Percentiles rank a stretch among this genome's conserved stretches.
These are phyloP conservation scores for Euthynnus affinis DNA, from an alignment of 2,797 vertebrate species.

Conservation along the genomic window DNA sequence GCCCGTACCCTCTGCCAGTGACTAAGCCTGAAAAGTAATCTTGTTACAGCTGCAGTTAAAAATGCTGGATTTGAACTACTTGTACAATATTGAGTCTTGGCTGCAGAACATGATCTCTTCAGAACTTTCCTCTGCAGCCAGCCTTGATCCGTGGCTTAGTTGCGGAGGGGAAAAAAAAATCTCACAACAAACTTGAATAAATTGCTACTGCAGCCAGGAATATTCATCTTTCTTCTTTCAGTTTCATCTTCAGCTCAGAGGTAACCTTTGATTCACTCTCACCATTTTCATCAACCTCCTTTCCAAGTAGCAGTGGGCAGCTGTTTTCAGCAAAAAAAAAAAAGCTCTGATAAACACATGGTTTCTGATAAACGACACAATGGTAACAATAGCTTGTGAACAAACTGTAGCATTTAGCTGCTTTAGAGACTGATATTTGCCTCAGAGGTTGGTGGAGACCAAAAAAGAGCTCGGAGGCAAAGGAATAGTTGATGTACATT, in stretches of 20 bases:
- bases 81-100: conserved; percentile 38
- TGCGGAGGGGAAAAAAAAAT: not conserved
- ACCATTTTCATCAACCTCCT: too few relatives aligned
- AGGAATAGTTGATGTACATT: too few relatives aligned
- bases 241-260: not conserved
- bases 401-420: too few relatives aligned
- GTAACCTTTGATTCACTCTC: not conserved
- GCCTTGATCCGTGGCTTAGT: conserved; percentile 28
- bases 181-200: conserved; percentile 6
- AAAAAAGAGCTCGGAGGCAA: too few relatives aligned
- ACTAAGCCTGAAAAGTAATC: conserved; percentile 56
- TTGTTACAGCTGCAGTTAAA: conserved; percentile 44
- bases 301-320: too few relatives aligned
- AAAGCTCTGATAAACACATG: too few relatives aligned
- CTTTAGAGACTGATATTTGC: too few relatives aligned
- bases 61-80: conserved; percentile 34
- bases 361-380: too few relatives aligned
- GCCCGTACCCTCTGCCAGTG: conserved; percentile 37
- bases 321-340: too few relatives aligned
- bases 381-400: too few relatives aligned
- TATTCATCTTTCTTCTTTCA: not conserved
- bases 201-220: not conserved
- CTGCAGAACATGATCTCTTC: conserved; percentile 45
- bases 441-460: too few relatives aligned
- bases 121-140: conserved; percentile 35